Evolutionary conservation across 2,113 vertebrate genomes (phyloP), one percentile per base, ranked within the genome.

Genomic region (Pampusana beccarii): DNA sequence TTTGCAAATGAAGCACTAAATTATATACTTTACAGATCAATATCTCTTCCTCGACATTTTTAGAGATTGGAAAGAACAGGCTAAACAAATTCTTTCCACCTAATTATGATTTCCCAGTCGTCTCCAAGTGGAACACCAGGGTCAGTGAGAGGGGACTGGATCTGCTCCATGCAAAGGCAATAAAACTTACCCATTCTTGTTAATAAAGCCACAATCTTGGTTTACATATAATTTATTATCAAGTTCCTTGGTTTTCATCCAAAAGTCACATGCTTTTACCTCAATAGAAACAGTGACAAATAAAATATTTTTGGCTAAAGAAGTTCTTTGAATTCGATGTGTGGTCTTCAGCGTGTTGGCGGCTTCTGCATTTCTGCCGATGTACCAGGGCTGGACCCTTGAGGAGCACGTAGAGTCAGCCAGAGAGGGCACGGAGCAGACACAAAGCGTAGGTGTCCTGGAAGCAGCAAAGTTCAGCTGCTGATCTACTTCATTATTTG

Each of bases 281-380:
- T 56, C 31, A 31, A 62, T 5, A 70, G 64, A 51, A 72, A 40
- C 11, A 51, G 24, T 54, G 26, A 5, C 18, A 4, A n/a, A n/a
- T n/a, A n/a, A 16, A 36, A 1, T 19, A 9, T 11, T 65, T 64
- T 1, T 53, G 42, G 17, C 60, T 67, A 11, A 75, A 74, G 34
- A 25, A 53, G 13, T 11, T 24, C n/a, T 64, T 60, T 33, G 34
- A n/a, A 13, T 23, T 54, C 0, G 0, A 16, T 13, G 11, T 9
- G 31, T 66, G 12, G 31, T 44, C 78, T 38, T 66, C 0, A 10
- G 15, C 7, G 16, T 15, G 7, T 6, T 6, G 2, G 18, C 21
- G 51, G 14, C 46, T 24, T 57, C 16, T 14, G 8, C 1, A 1
- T 28, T 62, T 70, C 11, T 71, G 60, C 20, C 0, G 0, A 3